A percentile compares a stretch with the other conserved stretches of the same genome.
Evolutionary conservation across 2,797 vertebrate genomes (phyloP).

Genomic region (Mycteria americana): DNA sequence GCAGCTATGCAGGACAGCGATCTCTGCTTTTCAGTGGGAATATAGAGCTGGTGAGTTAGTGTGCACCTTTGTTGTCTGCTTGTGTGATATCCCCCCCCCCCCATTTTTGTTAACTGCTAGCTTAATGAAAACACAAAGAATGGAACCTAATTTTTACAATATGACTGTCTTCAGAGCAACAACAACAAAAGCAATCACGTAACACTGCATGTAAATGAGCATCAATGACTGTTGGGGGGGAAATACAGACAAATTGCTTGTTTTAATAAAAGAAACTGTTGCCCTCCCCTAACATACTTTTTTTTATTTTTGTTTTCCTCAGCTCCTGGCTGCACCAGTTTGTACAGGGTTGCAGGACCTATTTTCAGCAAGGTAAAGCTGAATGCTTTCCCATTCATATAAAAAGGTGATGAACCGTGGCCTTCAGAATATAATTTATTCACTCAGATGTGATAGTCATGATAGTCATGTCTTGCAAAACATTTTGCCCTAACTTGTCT

Average conservation of each 20-base stretch:
- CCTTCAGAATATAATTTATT: neutral
- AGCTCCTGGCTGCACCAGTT: neutral
- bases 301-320: neutral
- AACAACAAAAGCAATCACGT: neutral
- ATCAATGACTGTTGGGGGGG: neutral
- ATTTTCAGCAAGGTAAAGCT: neutral
- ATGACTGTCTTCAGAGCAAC: neutral
- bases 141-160: neutral
- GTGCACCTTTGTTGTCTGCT: neutral
- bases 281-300: neutral
- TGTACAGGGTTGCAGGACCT: neutral
- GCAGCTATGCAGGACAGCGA: neutral
- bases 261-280: neutral
- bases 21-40: neutral
- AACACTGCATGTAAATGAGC: neutral
- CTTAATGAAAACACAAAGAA: neutral
- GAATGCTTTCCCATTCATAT: neutral
- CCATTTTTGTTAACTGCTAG: neutral
- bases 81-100: neutral
- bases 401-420: neutral
- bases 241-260: neutral
- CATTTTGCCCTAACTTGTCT: conserved; percentile 34
- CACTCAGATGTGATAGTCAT: neutral
- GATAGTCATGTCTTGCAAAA: neutral
- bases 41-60: neutral